Conservation (phyloP, 2,888 invertebrate genomes). For the Molorchus minor region DNA sequence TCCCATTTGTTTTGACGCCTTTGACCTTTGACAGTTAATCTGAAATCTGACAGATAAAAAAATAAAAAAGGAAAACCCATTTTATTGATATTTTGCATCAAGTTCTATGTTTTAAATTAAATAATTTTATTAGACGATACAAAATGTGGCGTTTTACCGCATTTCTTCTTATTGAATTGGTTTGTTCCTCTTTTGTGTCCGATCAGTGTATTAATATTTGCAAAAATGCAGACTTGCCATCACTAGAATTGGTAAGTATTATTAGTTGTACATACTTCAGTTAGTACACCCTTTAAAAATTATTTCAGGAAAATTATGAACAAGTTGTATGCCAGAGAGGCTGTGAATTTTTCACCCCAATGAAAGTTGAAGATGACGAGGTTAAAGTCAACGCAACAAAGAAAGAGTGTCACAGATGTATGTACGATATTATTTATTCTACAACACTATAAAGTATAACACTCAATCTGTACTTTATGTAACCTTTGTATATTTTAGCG, state of each 20-base stretch:
- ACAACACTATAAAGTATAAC: neutral
- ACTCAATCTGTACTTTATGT: too few relatives aligned
- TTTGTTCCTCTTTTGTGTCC: slow-evolving; percentile 28
- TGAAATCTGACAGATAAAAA: too few relatives aligned
- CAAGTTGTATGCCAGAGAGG: slow-evolving; percentile 55
- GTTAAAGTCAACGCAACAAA: slow-evolving; percentile 50
- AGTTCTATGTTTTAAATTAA: too few relatives aligned
- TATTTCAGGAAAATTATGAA: slow-evolving; percentile 49
- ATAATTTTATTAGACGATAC: too few relatives aligned
- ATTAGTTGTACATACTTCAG: neutral
- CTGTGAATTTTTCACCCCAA: slow-evolving; percentile 55
- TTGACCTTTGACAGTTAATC: too few relatives aligned
- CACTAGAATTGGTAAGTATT: slow-evolving; percentile 41
- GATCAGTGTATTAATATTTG: slow-evolving; percentile 47
- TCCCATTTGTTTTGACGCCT: too few relatives aligned
- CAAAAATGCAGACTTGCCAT: slow-evolving; percentile 41
- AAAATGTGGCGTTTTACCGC: slow-evolving; percentile 11
- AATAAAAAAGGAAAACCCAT: too few relatives aligned
- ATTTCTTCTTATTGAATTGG: slow-evolving; percentile 4
- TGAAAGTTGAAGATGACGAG: slow-evolving; percentile 52
- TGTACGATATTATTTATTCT: slow-evolving; percentile 34
- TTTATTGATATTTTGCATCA: too few relatives aligned
- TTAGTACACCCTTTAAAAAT: slow-evolving; percentile 1
- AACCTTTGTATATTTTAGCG: slow-evolving; percentile 45
- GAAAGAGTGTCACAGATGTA: slow-evolving; percentile 55